Base-by-base conservation (phyloP, 2,797 vertebrate genomes). In the Enteromius viviparus region DNA sequence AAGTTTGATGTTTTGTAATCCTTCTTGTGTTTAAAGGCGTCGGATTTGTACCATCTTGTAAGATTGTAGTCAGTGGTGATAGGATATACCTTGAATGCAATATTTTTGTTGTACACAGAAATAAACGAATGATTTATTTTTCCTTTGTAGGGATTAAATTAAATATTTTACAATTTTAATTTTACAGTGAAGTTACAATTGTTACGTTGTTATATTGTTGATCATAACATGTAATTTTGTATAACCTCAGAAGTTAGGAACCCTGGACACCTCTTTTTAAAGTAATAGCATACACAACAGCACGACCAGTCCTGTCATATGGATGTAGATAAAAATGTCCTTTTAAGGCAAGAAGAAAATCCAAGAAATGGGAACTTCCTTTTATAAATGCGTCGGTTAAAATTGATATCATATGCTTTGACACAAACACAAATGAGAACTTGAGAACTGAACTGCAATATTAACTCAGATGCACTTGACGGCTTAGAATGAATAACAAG, bases 341-440 rank as follows among this genome's bases (percentile, higher is more conserved):
- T 74, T 74, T 74, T 29, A 53, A 74, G 26, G 71, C 71, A 32
- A 53, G 49, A 74, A 51, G 2, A 29, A 72, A 32, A 47, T 47
- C 2, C 3, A 51, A n/a, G 1, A 49, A 17, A 1, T 74, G 17
- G 53, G 12, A 53, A 53, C 47, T 29, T 53, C 26, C 29, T 74
- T 29, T 9, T 7, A 17, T 34, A 32, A 4, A 53, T 21, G 8
- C 15, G 4, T 26, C 1, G 1, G 55, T 45, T 11, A 23, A 1
- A 23, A 5, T 23, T 37, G 0, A 10, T 6, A 4, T 40, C 9
- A 10, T n/a, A n/a, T 66, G 65, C 4, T n/a, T n/a, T 42, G 10
- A n/a, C 19, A 68, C 19, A 68, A 32, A 32, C 29, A 32, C 2
- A 4, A 37, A 37, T 37, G 6, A 6, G 6, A 4, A 10, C 14